Conservation (phyloP, 2,797 vertebrate species). For the Cyclura pinguis region DNA sequence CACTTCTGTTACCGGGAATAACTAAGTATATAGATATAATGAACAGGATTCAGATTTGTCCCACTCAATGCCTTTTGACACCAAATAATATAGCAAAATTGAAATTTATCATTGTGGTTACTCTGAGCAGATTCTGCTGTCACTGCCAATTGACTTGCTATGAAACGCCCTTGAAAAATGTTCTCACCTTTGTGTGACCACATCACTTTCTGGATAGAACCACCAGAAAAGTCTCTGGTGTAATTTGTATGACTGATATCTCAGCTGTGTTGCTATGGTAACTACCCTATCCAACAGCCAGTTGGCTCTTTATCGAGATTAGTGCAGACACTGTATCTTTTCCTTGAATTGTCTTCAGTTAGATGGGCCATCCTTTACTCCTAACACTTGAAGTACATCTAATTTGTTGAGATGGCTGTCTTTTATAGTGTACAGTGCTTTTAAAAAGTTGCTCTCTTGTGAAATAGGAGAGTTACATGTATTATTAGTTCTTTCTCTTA, state of each 20-base stretch:
- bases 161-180: constrained; percentile 65
- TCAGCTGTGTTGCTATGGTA: constrained; percentile 79
- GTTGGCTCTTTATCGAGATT: constrained; percentile 50
- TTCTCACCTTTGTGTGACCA: background rate
- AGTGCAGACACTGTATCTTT: background rate
- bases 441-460: constrained; percentile 32
- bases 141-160: constrained; percentile 47
- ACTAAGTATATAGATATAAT: constrained; percentile 33
- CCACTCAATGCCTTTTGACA: constrained; percentile 61
- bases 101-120: constrained; percentile 61
- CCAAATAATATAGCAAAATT: constrained; percentile 55
- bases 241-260: constrained; percentile 63
- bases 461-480: constrained; percentile 1
- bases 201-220: constrained; percentile 25
- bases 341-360: constrained; percentile 24
- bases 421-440: constrained; percentile 44
- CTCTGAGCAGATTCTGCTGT: constrained; percentile 51
- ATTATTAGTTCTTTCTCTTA: background rate
- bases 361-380: constrained; percentile 35
- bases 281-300: constrained; percentile 61
- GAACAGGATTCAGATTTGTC: constrained; percentile 54
- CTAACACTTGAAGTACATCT: background rate
- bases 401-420: background rate
- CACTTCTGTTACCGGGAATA: constrained; percentile 46
- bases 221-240: constrained; percentile 38